phyloP scores from a whole-genome alignment of 2,113 vertebrate genomes.

The Eptatretus burgeri region DNA sequence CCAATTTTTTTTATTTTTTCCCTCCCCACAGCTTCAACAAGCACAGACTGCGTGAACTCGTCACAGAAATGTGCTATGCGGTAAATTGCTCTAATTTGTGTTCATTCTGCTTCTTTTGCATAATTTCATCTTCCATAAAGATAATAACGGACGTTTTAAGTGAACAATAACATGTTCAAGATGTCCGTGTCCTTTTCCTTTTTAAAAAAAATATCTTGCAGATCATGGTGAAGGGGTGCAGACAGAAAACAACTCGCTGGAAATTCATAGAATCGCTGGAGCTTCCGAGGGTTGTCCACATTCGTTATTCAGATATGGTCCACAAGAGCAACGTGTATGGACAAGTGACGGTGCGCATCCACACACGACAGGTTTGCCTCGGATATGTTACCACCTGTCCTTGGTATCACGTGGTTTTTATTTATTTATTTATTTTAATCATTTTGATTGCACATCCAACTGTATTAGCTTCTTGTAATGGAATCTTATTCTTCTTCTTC shows the following conservation, averaged over 20 bases:
- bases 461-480: not conserved
- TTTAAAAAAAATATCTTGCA: slow-evolving; percentile 11
- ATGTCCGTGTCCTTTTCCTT: not conserved
- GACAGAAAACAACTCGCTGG: slow-evolving; percentile 50
- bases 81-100: slow-evolving; percentile 20
- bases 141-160: not conserved
- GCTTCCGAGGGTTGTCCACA: slow-evolving; percentile 37
- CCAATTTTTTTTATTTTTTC: slow-evolving; percentile 3
- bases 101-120: not conserved
- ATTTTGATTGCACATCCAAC: not conserved
- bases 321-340: slow-evolving; percentile 39
- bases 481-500: not conserved
- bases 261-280: slow-evolving; percentile 47
- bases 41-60: slow-evolving; percentile 44
- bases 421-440: not conserved
- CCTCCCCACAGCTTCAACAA: slow-evolving; percentile 32
- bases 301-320: slow-evolving; percentile 34
- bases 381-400: not conserved
- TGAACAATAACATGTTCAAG: not conserved
- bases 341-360: slow-evolving; percentile 63
- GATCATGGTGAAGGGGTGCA: slow-evolving; percentile 68
- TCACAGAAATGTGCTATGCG: slow-evolving; percentile 68
- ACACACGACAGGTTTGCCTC: slow-evolving; percentile 42
- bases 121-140: not conserved
- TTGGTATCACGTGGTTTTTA: not conserved